phyloP scores from a whole-genome alignment of 2,888 invertebrate species.

The Epiblema foenella region DNA sequence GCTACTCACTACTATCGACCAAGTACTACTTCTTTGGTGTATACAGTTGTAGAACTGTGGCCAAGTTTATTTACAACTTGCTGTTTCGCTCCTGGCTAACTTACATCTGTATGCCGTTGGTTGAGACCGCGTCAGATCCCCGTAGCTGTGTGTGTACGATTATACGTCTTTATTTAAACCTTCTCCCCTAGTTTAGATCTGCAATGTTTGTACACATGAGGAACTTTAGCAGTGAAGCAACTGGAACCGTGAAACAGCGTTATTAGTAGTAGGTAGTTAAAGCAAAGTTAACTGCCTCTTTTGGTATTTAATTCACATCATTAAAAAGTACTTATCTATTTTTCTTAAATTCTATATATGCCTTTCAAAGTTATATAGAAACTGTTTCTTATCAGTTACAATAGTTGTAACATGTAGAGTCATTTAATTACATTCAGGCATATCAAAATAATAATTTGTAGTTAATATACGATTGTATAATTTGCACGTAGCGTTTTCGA shows the following conservation, averaged over 20 bases:
- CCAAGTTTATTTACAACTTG: conserved; percentile 34
- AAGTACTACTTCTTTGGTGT: conserved; percentile 24
- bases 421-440: too few species aligned
- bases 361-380: too few species aligned
- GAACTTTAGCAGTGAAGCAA: conserved; percentile 10
- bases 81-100: conserved; percentile 13
- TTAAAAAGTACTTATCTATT: too few species aligned
- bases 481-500: too few species aligned
- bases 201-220: conserved; percentile 9
- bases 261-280: too few species aligned
- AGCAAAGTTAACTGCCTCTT: too few species aligned
- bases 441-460: too few species aligned
- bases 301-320: too few species aligned
- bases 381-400: too few species aligned
- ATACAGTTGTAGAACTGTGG: conserved; percentile 21
- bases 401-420: too few species aligned
- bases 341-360: too few species aligned
- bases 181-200: conserved; percentile 16
- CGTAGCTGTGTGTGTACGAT: conserved; percentile 6
- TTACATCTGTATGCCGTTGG: conserved; percentile 36
- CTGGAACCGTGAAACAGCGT: background rate
- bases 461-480: too few species aligned
- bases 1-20: conserved; percentile 7
- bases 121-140: background rate
- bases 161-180: conserved; percentile 29